Conservation (phyloP, 2,797 vertebrate species). For the Garrulus glandarius region DNA sequence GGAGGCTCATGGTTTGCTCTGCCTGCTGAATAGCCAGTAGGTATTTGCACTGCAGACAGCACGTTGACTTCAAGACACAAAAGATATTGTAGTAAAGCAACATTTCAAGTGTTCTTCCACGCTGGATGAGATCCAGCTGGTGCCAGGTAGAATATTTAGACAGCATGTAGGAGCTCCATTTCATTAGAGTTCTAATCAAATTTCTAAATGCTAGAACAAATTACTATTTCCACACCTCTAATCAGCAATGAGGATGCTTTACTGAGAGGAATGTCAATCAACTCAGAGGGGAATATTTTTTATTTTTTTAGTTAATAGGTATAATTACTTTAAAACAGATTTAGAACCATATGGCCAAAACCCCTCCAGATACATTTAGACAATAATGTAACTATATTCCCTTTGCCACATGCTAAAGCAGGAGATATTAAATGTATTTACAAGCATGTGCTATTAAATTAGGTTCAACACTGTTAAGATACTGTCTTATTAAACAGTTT, state of each 20-base stretch:
- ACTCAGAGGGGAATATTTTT: constrained; percentile 14
- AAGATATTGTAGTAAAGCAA: neutral
- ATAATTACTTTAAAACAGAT: constrained; percentile 62
- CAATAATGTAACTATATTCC: constrained; percentile 36
- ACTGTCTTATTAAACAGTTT: constrained; percentile 23
- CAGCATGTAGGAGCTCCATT: constrained; percentile 44
- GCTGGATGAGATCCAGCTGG: constrained; percentile 33
- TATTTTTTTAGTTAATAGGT: constrained; percentile 46
- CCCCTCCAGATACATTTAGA: constrained; percentile 47
- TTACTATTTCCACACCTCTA: constrained; percentile 65
- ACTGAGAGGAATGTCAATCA: constrained; percentile 54
- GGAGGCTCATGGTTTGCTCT: neutral
- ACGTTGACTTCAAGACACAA: neutral
- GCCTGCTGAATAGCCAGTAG: neutral
- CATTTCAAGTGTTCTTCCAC: constrained; percentile 8
- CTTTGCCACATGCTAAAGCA: constrained; percentile 30
- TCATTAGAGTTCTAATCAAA: constrained; percentile 58
- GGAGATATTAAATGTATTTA: constrained; percentile 51
- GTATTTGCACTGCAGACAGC: neutral
- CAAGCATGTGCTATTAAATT: constrained; percentile 22
- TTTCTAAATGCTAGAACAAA: constrained; percentile 55
- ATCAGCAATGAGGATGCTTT: constrained; percentile 35
- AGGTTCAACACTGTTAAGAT: neutral
- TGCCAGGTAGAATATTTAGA: constrained; percentile 65
- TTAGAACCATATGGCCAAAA: constrained; percentile 56